Conservation (phyloP, 2,113 vertebrate species). For the Aptenodytes forsteri region DNA sequence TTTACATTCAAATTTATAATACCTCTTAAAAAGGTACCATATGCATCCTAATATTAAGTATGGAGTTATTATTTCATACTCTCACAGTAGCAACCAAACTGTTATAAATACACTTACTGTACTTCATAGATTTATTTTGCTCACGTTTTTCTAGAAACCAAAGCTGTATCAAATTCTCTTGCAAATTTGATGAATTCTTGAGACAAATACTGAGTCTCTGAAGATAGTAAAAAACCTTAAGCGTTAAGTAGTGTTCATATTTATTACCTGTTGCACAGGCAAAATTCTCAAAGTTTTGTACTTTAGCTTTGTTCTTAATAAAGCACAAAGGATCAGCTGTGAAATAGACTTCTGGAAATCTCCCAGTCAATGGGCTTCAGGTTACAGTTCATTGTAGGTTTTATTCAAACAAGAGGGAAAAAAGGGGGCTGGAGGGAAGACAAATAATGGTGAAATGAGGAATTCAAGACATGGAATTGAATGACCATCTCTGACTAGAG, state of each 20-base stretch:
- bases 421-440: fast-evolving
- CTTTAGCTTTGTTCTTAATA: background rate
- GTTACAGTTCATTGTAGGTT: background rate
- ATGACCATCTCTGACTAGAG: background rate
- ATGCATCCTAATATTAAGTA: background rate
- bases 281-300: background rate
- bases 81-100: background rate
- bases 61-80: background rate
- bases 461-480: background rate
- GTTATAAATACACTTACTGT: background rate
- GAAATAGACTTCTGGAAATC: background rate
- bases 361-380: background rate
- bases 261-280: background rate
- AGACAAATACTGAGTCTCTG: background rate
- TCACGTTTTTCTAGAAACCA: background rate
- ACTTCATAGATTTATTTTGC: background rate
- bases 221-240: background rate
- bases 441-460: background rate
- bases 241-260: background rate
- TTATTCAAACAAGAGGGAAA: background rate
- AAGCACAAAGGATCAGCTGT: background rate
- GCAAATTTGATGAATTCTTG: background rate
- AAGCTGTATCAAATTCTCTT: background rate
- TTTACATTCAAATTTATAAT: background rate
- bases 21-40: background rate